Evolutionary conservation across 2,113 vertebrate species (phyloP).

Genomic region (Phyllopteryx taeniolatus): DNA sequence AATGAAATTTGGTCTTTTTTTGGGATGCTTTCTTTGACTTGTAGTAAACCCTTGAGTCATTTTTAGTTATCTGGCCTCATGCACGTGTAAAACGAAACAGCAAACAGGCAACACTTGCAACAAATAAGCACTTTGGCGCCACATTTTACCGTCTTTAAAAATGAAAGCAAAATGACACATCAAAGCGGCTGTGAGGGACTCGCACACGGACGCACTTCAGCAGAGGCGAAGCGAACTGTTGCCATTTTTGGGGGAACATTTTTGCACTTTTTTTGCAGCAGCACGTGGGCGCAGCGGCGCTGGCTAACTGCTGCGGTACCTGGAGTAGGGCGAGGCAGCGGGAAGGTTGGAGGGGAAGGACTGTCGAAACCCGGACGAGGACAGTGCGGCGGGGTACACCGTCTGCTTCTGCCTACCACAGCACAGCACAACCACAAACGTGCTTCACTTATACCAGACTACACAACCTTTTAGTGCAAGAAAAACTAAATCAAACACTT

Average conservation of each 20-base stretch:
- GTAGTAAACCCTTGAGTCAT: neutral
- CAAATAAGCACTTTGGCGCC: neutral
- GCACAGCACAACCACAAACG: constrained; percentile 55
- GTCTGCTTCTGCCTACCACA: constrained; percentile 93
- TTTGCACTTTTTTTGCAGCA: neutral
- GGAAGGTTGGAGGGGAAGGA: constrained; percentile 86
- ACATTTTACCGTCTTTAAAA: neutral
- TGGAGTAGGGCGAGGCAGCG: constrained; percentile 91
- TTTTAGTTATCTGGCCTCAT: neutral
- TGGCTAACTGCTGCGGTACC: constrained; percentile 72
- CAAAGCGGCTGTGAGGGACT: neutral
- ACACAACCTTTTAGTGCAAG: neutral
- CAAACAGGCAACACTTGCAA: neutral
- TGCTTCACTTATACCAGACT: constrained; percentile 21
- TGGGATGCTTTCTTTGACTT: neutral
- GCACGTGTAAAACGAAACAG: constrained; percentile 12
- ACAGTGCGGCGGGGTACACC: constrained; percentile 85
- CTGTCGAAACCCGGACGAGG: constrained; percentile 98
- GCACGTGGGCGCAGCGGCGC: neutral
- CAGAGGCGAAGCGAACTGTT: neutral
- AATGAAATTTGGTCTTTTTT: neutral
- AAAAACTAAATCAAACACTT: neutral
- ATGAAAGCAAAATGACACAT: neutral
- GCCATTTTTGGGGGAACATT: neutral
- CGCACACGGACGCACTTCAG: constrained; percentile 3